Base-by-base conservation (phyloP, 2,888 invertebrate species). In the Malacosoma neustria region DNA sequence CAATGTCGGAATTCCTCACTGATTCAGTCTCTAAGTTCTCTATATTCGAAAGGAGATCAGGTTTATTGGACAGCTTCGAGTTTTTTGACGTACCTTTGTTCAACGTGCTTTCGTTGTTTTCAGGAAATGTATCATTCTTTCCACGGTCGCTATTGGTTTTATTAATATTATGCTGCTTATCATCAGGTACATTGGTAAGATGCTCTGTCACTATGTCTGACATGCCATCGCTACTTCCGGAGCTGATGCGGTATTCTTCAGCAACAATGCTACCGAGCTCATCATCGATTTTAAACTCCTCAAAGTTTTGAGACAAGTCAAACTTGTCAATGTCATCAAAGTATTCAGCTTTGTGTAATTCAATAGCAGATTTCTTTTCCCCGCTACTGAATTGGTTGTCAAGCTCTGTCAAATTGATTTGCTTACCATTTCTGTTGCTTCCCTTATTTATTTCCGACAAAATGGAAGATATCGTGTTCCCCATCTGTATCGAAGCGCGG, bases 211-310 rank as follows among this genome's bases (percentile, higher is more conserved):
- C 66, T 14, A 79, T 72, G 49, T 85, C 85, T 6, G 80, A 76
- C 38, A 72, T 63, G 46, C 73, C 76, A 55, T 85, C 86, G 55
- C 85, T 85, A 66, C 82, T 84, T 29, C 81, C 81, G 41, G 86
- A 82, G 68, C 86, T 86, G 46, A 87, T 87, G 49, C 82, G 77
- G 55, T 86, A 85, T 65, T 86, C 84, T 57, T 86, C 81, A 48
- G 87, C 84, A 46, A 73, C 77, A 43, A 81, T 73, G 49, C 81
- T 80, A 42, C 81, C 75, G 45, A 86, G 88, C 65, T 92, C 92
- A 67, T 93, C 92, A 60, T 93, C 93, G 53, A 93, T 84, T 61
- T 92, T 92, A 65, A 93, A 93, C 62, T 93, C 93, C 61, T 93
- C 93, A 59, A 93, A 93, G 70, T 92, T 92, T 64, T 92, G 91